These are phyloP conservation scores for Drosophila falleni DNA, from an alignment of 2,888 invertebrate species.

Conservation along the genomic window DNA sequence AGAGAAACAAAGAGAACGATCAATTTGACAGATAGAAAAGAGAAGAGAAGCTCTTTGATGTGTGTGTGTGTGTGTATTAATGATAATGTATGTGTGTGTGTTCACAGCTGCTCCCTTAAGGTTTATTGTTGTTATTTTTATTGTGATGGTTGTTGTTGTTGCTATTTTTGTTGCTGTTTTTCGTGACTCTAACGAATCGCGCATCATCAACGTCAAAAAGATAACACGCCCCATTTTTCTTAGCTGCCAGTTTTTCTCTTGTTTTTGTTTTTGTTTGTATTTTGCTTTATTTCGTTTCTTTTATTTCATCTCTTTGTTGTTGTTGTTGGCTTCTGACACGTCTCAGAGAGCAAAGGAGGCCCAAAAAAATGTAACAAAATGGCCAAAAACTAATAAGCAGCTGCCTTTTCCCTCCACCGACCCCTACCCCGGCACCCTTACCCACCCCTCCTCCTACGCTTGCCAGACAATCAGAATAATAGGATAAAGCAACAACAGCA, in stretches of 20 bases:
- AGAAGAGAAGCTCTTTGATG: constrained; percentile 28
- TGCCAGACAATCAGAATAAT: constrained; percentile 16
- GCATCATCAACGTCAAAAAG: constrained; percentile 73
- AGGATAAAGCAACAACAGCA: neutral
- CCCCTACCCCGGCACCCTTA: neutral
- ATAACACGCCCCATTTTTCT: constrained; percentile 77
- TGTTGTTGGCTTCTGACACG: constrained; percentile 41
- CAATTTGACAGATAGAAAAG: constrained; percentile 15
- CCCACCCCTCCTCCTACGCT: neutral
- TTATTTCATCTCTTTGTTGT: constrained; percentile 5
- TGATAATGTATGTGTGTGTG: constrained; percentile 1
- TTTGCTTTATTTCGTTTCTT: constrained; percentile 14
- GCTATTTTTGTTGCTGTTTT: constrained; percentile 8
- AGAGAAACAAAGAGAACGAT: constrained; percentile 10
- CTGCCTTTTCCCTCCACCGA: constrained; percentile 6
- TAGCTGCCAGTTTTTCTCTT: constrained; percentile 42
- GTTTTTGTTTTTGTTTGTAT: constrained; percentile 25
- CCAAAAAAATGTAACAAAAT: constrained; percentile 41
- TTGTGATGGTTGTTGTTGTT: neutral
- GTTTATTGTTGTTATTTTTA: neutral
- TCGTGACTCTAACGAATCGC: constrained; percentile 49
- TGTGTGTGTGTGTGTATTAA: neutral
- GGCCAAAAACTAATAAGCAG: constrained; percentile 70
- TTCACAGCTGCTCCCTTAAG: constrained; percentile 45
- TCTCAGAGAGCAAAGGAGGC: constrained; percentile 25